Conservation (phyloP, 1,140 invertebrate species). For the Arctopsyche grandis region DNA sequence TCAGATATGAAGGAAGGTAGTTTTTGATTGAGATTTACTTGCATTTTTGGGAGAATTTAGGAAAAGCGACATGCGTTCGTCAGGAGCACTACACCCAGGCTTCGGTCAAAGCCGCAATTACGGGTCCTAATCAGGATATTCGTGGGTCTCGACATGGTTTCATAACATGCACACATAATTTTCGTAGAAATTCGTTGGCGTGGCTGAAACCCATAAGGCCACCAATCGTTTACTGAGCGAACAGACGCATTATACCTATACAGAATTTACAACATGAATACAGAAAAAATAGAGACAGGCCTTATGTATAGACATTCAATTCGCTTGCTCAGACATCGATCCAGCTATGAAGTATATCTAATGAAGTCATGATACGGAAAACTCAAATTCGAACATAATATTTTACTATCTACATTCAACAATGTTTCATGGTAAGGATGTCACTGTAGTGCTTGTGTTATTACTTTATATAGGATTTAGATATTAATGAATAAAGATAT, state of each 20-base stretch:
- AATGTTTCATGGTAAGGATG: too few relatives aligned
- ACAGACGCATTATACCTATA: background rate
- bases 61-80: background rate
- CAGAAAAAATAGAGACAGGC: background rate
- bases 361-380: too few relatives aligned
- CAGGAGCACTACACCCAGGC: background rate
- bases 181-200: slow-evolving; percentile 45
- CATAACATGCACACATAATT: slow-evolving; percentile 41
- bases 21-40: background rate
- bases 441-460: too few relatives aligned
- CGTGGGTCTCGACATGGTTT: slow-evolving; percentile 23
- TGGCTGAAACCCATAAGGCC: slow-evolving; percentile 44
- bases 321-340: background rate
- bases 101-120: slow-evolving; percentile 39
- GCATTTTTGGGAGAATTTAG: background rate
- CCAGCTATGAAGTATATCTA: too few relatives aligned
- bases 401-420: too few relatives aligned
- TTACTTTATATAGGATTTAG: too few relatives aligned
- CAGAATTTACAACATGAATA: background rate
- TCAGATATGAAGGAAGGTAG: background rate
- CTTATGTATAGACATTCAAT: background rate
- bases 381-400: too few relatives aligned
- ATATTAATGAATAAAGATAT: too few relatives aligned
- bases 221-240: slow-evolving; percentile 36
- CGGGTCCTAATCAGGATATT: slow-evolving; percentile 26